These are phyloP conservation scores for Girardinus metallicus DNA, from an alignment of 2,797 vertebrate species.

Conservation along the genomic window DNA sequence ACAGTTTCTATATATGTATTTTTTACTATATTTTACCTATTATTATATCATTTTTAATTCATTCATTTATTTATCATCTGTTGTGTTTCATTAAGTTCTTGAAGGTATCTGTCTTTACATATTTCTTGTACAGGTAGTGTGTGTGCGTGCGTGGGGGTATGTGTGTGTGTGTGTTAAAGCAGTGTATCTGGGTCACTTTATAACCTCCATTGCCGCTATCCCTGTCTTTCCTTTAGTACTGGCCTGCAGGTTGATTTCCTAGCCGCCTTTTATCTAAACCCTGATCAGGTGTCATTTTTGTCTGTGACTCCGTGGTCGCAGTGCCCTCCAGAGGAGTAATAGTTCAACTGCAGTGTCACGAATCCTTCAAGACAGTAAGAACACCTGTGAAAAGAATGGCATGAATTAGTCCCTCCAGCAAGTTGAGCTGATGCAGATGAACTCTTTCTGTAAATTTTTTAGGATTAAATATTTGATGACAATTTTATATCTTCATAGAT, in stretches of 20 bases:
- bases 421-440: background rate
- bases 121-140: background rate
- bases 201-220: conserved; percentile 25
- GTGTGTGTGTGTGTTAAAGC: background rate
- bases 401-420: background rate
- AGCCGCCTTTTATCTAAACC: conserved; percentile 27
- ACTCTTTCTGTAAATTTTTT: background rate
- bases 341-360: conserved; percentile 10
- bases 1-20: background rate
- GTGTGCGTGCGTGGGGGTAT: background rate
- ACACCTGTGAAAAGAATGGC: background rate
- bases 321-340: conserved; percentile 55
- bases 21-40: background rate
- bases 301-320: conserved; percentile 39
- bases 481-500: background rate
- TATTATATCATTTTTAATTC: background rate
- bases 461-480: background rate
- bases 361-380: background rate
- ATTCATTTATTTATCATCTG: background rate
- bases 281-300: conserved; percentile 19
- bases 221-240: conserved; percentile 29
- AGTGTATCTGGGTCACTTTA: conserved; percentile 2
- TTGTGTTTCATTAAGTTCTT: background rate
- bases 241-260: conserved; percentile 27
- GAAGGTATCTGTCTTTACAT: background rate